Evolutionary conservation across 2,888 invertebrate species (phyloP).

Genomic region (Dolomedes plantarius): DNA sequence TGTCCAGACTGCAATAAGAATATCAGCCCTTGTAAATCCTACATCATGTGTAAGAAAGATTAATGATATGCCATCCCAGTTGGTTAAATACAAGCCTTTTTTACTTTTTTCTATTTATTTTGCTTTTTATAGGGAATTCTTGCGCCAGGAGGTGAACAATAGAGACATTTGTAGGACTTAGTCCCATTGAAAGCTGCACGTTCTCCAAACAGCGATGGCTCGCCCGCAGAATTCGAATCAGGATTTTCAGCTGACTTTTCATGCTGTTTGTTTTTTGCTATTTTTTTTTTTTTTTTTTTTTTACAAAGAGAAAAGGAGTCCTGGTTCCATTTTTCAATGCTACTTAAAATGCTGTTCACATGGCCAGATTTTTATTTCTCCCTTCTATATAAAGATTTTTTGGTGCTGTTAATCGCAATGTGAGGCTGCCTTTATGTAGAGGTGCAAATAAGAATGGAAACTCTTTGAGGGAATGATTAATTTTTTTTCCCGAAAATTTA

Average conservation of each 20-base stretch:
- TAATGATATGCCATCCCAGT: constrained; percentile 37
- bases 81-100: constrained; percentile 43
- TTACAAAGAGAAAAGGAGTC: neutral
- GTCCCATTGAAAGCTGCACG: constrained; percentile 37
- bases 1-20: too few relatives aligned
- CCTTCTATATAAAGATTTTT: neutral
- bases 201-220: constrained; percentile 40
- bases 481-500: too few relatives aligned
- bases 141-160: constrained; percentile 42
- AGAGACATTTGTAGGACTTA: constrained; percentile 63
- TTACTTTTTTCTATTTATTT: neutral
- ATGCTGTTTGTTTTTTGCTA: neutral
- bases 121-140: constrained; percentile 5
- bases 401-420: too few relatives aligned
- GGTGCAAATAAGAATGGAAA: too few relatives aligned
- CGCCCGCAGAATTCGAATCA: constrained; percentile 48
- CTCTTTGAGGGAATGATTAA: too few relatives aligned
- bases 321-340: neutral
- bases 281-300: too few relatives aligned
- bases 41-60: constrained; percentile 27
- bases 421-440: too few relatives aligned
- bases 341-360: neutral
- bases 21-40: too few relatives aligned
- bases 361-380: neutral
- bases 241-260: neutral